Evolutionary conservation across 2,888 invertebrate genomes (phyloP).

Genomic region (Abscondita cerata): DNA sequence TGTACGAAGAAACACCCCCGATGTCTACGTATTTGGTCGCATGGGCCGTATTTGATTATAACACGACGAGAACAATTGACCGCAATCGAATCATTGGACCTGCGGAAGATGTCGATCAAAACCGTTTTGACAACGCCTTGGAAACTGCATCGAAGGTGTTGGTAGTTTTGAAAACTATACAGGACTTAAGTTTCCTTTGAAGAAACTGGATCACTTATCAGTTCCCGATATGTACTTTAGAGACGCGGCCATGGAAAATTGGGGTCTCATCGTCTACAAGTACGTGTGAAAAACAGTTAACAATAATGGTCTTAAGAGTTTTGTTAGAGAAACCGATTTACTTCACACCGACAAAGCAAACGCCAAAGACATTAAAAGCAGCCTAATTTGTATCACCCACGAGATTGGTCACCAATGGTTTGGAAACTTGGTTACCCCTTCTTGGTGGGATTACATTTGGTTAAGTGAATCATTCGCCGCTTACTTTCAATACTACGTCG

Average conservation of each 20-base stretch:
- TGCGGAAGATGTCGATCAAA: conserved; percentile 57
- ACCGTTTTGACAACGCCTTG: conserved; percentile 56
- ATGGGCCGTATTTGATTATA: conserved; percentile 72
- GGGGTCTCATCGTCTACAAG: conserved; percentile 82
- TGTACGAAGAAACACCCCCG: conserved; percentile 55
- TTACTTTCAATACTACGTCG: conserved; percentile 61
- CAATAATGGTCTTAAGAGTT: neutral
- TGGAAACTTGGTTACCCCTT: conserved; percentile 56
- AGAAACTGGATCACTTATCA: conserved; percentile 79
- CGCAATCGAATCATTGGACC: conserved; percentile 35
- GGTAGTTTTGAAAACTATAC: conserved; percentile 69
- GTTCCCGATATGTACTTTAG: conserved; percentile 71
- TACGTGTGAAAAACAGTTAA: conserved; percentile 44
- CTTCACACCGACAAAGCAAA: neutral
- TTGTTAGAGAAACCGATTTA: conserved; percentile 9
- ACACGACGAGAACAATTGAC: neutral
- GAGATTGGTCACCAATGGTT: conserved; percentile 66
- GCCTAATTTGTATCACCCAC: conserved; percentile 57
- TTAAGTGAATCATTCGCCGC: conserved; percentile 63
- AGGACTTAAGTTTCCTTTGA: conserved; percentile 60
- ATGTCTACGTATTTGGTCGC: conserved; percentile 87
- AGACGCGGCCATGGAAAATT: conserved; percentile 86
- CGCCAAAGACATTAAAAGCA: conserved; percentile 9
- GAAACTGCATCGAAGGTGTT: no score
- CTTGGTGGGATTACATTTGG: conserved; percentile 57